These are phyloP conservation scores for Dromaius novaehollandiae DNA, from an alignment of 2,113 vertebrate species.

Conservation along the genomic window DNA sequence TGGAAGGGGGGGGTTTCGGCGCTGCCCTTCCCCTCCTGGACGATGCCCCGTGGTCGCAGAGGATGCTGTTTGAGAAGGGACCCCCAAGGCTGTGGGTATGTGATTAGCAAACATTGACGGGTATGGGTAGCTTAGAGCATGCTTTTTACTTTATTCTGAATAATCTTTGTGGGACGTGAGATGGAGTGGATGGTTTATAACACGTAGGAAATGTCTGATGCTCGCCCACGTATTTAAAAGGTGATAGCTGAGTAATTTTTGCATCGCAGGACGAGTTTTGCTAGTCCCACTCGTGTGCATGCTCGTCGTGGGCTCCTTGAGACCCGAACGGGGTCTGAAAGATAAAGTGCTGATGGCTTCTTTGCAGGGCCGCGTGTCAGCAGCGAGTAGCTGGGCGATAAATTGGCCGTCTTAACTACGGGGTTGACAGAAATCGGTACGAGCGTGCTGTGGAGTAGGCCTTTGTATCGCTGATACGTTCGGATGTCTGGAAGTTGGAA, in stretches of 20 bases:
- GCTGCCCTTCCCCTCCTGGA: neutral
- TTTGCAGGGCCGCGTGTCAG: neutral
- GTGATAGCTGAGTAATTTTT: neutral
- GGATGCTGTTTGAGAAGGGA: accelerated
- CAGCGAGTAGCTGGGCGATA: accelerated
- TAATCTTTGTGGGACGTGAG: neutral
- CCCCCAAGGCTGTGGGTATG: neutral
- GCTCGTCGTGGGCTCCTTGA: accelerated
- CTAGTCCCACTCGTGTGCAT: too few species aligned
- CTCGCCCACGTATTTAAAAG: neutral
- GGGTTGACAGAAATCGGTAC: too few species aligned
- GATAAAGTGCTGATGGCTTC: neutral
- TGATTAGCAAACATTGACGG: neutral
- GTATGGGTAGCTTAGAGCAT: neutral
- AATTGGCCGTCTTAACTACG: neutral
- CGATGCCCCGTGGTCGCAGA: neutral
- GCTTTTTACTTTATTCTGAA: neutral
- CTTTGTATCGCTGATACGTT: neutral
- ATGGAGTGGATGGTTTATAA: neutral
- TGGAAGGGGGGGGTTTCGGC: neutral
- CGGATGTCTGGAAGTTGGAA: neutral
- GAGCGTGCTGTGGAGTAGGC: too few species aligned
- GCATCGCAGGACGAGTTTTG: neutral
- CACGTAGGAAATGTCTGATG: neutral
- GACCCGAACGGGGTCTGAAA: neutral